phyloP scores from a whole-genome alignment of 23 tunicate species.

The Styela plicata region DNA sequence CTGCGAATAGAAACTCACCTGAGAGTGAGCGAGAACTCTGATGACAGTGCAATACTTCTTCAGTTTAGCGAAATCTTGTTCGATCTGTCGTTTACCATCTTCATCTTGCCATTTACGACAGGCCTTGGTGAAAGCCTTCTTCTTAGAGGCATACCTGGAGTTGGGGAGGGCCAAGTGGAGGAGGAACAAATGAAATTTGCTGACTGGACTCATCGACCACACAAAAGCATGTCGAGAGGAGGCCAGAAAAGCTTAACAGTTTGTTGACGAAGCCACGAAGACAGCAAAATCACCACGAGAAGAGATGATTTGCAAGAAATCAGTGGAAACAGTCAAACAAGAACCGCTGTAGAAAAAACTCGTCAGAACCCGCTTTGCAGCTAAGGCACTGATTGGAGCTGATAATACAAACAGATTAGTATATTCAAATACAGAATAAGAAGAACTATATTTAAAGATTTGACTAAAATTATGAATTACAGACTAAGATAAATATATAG shows the following conservation, averaged over 20 bases:
- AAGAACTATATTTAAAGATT: no score
- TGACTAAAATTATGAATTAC: no score
- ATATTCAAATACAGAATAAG: no score
- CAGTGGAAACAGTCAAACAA: background rate
- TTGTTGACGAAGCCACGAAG: background rate
- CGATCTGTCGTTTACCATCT: conserved; percentile 84
- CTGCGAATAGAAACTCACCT: conserved; percentile 46
- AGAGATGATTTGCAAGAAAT: background rate
- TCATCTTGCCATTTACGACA: conserved; percentile 86
- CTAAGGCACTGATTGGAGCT: conserved; percentile 3
- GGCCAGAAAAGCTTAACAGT: conserved; percentile 31
- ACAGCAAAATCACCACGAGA: conserved; percentile 5
- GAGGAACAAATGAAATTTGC: conserved; percentile 1
- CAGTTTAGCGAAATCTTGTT: conserved; percentile 75
- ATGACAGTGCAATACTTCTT: conserved; percentile 91
- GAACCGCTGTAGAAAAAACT: background rate
- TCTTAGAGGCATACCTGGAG: conserved; percentile 79
- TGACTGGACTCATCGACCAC: background rate
- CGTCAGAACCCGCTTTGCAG: conserved; percentile 4
- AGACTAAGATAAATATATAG: no score
- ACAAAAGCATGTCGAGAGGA: conserved; percentile 71
- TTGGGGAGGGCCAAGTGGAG: background rate
- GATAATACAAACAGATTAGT: background rate
- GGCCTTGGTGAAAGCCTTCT: conserved; percentile 99
- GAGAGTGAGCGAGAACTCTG: conserved; percentile 97